Evolutionary conservation across 2,797 vertebrate genomes (phyloP).

Genomic region (Agapornis canus): DNA sequence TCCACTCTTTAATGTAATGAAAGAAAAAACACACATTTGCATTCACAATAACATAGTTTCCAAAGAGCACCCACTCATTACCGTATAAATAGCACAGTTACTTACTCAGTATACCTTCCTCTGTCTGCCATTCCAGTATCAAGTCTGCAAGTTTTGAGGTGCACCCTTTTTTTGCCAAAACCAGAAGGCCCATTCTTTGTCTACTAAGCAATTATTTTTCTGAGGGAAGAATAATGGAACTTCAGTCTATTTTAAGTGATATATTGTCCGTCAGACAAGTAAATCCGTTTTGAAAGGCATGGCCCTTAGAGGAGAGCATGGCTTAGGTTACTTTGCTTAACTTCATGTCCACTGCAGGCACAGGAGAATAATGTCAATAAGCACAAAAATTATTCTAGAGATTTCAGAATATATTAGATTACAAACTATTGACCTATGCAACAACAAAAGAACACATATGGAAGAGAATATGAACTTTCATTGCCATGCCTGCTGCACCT

Average conservation of each 20-base stretch:
- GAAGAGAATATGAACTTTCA: background rate
- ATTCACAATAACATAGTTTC: conserved; percentile 41
- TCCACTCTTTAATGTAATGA: conserved; percentile 23
- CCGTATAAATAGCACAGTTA: conserved; percentile 36
- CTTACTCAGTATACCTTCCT: conserved; percentile 19
- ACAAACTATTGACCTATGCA: background rate
- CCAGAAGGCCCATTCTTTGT: background rate
- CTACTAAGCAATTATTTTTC: background rate
- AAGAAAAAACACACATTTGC: conserved; percentile 34
- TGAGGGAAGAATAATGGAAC: background rate
- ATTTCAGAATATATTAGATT: background rate
- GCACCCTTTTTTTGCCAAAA: background rate
- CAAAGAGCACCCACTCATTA: conserved; percentile 18
- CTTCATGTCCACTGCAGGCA: background rate
- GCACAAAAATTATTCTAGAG: background rate
- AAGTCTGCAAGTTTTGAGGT: conserved; percentile 30
- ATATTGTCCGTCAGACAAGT: background rate
- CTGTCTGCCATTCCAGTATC: conserved; percentile 12
- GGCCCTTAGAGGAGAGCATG: background rate
- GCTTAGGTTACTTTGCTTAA: background rate
- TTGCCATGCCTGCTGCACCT: background rate
- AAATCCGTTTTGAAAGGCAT: background rate
- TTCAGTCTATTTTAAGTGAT: background rate
- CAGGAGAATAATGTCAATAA: background rate
- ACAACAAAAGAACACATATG: background rate